A percentile compares a stretch with the other conserved stretches of the same genome.
Conservation (phyloP, 2,888 invertebrate species). For the Amiota communis region DNA sequence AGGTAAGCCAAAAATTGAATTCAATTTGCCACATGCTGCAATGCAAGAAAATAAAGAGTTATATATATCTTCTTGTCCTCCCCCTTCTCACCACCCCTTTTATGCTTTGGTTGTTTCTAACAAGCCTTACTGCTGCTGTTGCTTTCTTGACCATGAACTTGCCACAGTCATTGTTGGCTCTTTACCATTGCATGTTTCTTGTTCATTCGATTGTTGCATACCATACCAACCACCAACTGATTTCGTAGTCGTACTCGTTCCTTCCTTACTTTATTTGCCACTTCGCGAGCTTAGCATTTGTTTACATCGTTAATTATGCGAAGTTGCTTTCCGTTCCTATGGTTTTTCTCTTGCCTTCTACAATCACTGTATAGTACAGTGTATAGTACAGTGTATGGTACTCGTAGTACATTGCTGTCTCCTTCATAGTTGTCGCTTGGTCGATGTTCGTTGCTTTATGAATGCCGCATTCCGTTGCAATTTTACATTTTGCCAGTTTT, state of each 20-base stretch:
- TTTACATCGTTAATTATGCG: conserved; percentile 53
- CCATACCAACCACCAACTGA: neutral
- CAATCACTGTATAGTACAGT: neutral
- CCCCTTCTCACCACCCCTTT: too few species aligned
- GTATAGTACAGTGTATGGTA: too few species aligned
- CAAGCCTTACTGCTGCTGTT: conserved; percentile 12
- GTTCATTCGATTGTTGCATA: conserved; percentile 31
- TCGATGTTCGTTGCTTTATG: conserved; percentile 44
- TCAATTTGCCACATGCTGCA: too few species aligned
- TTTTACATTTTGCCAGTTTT: neutral
- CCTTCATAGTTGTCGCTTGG: neutral
- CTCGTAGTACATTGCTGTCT: neutral
- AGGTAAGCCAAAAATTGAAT: neutral
- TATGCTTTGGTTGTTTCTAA: conserved; percentile 37
- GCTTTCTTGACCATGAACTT: conserved; percentile 54
- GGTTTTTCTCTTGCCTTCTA: neutral
- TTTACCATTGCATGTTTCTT: conserved; percentile 38
- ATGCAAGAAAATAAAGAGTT: neutral
- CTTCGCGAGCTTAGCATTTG: conserved; percentile 38
- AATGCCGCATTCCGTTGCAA: conserved; percentile 43
- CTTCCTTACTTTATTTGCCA: neutral
- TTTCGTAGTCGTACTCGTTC: neutral
- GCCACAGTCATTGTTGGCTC: conserved; percentile 1
- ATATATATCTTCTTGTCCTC: neutral
- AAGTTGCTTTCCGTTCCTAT: neutral